phyloP scores from a whole-genome alignment of 2,888 invertebrate species.

The Drosophila hamatofila region DNA sequence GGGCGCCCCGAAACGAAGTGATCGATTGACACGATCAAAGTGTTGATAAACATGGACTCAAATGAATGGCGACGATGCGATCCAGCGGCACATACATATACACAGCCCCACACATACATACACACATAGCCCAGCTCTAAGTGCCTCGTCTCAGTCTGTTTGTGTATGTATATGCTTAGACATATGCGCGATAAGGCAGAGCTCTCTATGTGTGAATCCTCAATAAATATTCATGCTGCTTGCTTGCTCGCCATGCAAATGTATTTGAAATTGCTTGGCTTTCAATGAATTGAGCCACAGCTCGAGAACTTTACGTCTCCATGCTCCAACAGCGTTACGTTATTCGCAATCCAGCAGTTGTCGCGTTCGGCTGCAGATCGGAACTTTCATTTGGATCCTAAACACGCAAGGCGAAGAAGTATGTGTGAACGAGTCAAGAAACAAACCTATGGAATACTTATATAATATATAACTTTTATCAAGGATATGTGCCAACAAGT shows the following conservation, averaged over 20 bases:
- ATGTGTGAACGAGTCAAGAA: slow-evolving; percentile 36
- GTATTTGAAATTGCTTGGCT: slow-evolving; percentile 68
- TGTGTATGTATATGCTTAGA: slow-evolving; percentile 8
- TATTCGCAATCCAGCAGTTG: slow-evolving; percentile 85
- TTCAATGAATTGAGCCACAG: slow-evolving; percentile 62
- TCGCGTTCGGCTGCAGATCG: slow-evolving; percentile 84
- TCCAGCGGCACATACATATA: neutral
- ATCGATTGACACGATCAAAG: slow-evolving; percentile 83
- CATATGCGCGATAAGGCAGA: slow-evolving; percentile 48
- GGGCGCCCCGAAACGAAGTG: slow-evolving; percentile 65
- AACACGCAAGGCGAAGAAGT: slow-evolving; percentile 67
- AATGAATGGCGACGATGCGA: slow-evolving; percentile 63
- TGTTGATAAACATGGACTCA: slow-evolving; percentile 70
- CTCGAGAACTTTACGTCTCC: slow-evolving; percentile 70
- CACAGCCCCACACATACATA: neutral
- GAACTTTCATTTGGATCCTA: slow-evolving; percentile 58
- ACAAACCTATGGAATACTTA: slow-evolving; percentile 22
- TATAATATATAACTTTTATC: neutral
- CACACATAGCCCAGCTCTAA: slow-evolving; percentile 48
- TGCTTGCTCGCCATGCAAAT: slow-evolving; percentile 78
- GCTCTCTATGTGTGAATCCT: slow-evolving; percentile 63
- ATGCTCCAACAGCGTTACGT: slow-evolving; percentile 66
- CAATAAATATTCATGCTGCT: slow-evolving; percentile 75
- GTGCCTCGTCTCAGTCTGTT: slow-evolving; percentile 53
- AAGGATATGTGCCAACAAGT: slow-evolving; percentile 27